Conservation (phyloP, 2,113 vertebrate genomes). For the Ameiurus melas region DNA sequence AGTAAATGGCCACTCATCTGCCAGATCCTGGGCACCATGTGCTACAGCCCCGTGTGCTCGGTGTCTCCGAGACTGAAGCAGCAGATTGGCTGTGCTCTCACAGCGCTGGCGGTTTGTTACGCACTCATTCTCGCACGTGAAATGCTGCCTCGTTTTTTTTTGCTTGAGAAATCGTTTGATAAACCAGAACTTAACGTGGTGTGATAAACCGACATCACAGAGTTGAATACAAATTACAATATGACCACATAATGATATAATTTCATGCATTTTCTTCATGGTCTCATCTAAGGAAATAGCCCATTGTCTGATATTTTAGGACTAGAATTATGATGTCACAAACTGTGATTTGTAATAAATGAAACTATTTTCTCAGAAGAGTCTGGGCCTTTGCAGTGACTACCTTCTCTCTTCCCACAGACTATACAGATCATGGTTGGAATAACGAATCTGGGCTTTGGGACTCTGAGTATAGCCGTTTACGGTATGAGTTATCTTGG, state of each 20-base stretch:
- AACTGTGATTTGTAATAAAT: not conserved
- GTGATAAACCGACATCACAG: not conserved
- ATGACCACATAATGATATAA: not conserved
- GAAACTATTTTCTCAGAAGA: not conserved
- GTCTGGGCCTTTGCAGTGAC: not conserved
- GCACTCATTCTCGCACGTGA: not conserved
- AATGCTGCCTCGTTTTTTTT: not conserved
- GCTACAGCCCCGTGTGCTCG: constrained; percentile 62
- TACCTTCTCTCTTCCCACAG: constrained; percentile 50
- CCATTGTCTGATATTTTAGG: not conserved
- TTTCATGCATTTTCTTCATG: not conserved
- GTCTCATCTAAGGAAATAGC: not conserved
- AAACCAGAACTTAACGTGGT: not conserved
- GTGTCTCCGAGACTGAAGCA: constrained; percentile 55
- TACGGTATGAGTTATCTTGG: accelerated
- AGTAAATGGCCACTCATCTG: constrained; percentile 61
- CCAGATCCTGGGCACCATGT: constrained; percentile 63
- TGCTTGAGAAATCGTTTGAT: not conserved
- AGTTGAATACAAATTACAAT: not conserved
- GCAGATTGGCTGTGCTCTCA: constrained; percentile 42
- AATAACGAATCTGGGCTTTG: constrained; percentile 60
- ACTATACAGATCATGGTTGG: constrained; percentile 66
- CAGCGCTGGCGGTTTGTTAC: constrained; percentile 64
- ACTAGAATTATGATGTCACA: not conserved
- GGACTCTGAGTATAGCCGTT: not conserved